Base-by-base conservation (phyloP, 2,888 invertebrate species). In the Mesorhabditis belari region DNA sequence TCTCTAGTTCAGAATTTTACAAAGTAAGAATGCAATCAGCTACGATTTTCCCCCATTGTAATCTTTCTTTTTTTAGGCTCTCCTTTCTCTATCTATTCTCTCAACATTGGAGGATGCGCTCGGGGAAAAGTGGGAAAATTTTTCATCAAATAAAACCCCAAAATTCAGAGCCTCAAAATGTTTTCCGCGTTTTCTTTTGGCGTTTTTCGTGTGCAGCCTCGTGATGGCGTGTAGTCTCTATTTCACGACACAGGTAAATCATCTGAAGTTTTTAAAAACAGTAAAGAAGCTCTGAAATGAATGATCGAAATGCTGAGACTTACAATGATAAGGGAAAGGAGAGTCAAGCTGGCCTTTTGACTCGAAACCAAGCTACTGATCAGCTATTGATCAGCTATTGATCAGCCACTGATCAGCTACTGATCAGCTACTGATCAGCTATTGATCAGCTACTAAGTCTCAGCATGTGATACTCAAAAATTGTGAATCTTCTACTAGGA, bases 31-130 rank as follows among this genome's bases (percentile, higher is more conserved):
- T 61, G 5, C 6, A 5, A 51, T 21, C 51, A 21, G 17, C n/a
- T 17, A 26, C 24, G 19, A 23, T n/a, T 25, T n/a, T 29, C 57
- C 24, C 29, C 19, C 1, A 49, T 9, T 29, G 49, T 23, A 28
- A 35, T 24, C n/a, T 9, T 58, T 19, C 9, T 23, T 17, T n/a
- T 70, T 71, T 57, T 65, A 79, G 78, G 69, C 70, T 58, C 67
- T 79, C n/a, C 67, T 80, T 26, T 58, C 77, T 1, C 68, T 80
- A 21, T 75, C 73, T 21, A 63, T 81, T 5, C 72, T 79, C 6
- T 73, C 80, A 5, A 71, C 76, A 5, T 28, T 77, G 35, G 79
- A 81, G 62, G 80, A 80, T 59, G 75, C 76, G 3, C 64, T 79
- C 25, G 80, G 80, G 25, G 78, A 76, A 55, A 66, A 66, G 60